These are phyloP conservation scores for Proterorhinus semilunaris DNA, from an alignment of 2,113 vertebrate genomes.

Conservation along the genomic window DNA sequence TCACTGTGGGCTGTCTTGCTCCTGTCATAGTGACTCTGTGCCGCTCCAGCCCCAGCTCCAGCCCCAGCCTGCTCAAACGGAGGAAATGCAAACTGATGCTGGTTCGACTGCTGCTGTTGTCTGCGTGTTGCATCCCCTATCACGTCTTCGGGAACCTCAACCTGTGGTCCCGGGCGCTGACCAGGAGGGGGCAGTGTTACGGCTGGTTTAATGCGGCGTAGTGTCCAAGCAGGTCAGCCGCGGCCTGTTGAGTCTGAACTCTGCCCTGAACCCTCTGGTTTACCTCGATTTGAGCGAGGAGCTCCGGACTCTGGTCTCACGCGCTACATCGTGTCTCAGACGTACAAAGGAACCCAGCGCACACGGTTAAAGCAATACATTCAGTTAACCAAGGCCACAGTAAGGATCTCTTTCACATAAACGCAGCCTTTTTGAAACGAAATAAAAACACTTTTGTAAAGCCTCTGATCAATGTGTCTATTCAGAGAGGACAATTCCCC, in stretches of 20 bases:
- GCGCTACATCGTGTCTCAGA: no score
- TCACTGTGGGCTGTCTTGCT: conserved; percentile 79
- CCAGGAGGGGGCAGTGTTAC: conserved; percentile 26
- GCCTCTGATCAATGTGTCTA: no score
- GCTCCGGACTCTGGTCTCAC: conserved; percentile 18
- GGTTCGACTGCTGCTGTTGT: conserved; percentile 78
- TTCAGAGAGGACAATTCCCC: no score
- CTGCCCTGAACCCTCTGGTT: conserved; percentile 80
- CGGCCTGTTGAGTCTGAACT: conserved; percentile 80
- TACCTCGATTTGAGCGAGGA: conserved; percentile 70
- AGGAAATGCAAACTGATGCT: conserved; percentile 73
- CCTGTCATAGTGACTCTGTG: conserved; percentile 71
- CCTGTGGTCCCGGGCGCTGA: conserved; percentile 67
- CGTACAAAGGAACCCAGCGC: no score
- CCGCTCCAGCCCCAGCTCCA: conserved; percentile 42
- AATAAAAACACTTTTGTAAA: no score
- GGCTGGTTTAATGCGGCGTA: conserved; percentile 64
- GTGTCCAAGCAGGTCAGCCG: conserved; percentile 76
- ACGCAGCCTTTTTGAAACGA: no score
- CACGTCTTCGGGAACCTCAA: conserved; percentile 81
- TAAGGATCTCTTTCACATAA: no score
- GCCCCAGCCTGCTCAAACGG: conserved; percentile 62
- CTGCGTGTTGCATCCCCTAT: conserved; percentile 80
- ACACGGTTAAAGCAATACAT: no score
- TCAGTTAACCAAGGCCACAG: no score